Conservation (phyloP, 2,888 invertebrate species). For the Rhaphigaster nebulosa region DNA sequence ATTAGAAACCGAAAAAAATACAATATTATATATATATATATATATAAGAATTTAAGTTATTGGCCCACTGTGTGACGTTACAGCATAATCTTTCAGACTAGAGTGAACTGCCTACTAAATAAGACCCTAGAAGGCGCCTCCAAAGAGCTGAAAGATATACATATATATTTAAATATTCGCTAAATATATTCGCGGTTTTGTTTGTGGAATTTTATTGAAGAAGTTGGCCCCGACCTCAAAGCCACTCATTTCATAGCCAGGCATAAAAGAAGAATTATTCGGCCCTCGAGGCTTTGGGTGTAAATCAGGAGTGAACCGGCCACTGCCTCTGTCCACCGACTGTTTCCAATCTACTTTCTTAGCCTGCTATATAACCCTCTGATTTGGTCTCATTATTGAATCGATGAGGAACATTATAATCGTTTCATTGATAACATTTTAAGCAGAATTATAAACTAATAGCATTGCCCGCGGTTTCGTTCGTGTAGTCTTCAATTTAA, state of each 20-base stretch:
- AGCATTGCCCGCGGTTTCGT: no score
- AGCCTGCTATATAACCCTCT: background rate
- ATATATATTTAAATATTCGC: background rate
- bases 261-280: background rate
- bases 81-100: background rate
- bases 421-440: no score
- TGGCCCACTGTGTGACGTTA: no score
- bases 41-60: no score
- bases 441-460: no score
- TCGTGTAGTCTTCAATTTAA: no score
- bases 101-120: background rate
- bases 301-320: slow-evolving; percentile 21
- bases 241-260: slow-evolving; percentile 17
- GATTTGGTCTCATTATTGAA: background rate
- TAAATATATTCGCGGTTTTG: slow-evolving; percentile 6
- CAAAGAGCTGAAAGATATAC: background rate
- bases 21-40: no score
- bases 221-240: slow-evolving; percentile 30
- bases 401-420: no score
- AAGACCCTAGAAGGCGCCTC: background rate
- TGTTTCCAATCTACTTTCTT: background rate
- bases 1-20: no score
- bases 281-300: background rate
- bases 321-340: no score
- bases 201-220: slow-evolving; percentile 3